These are phyloP conservation scores for Artemisiospiza belli DNA, from an alignment of 2,113 vertebrate species.

Conservation along the genomic window DNA sequence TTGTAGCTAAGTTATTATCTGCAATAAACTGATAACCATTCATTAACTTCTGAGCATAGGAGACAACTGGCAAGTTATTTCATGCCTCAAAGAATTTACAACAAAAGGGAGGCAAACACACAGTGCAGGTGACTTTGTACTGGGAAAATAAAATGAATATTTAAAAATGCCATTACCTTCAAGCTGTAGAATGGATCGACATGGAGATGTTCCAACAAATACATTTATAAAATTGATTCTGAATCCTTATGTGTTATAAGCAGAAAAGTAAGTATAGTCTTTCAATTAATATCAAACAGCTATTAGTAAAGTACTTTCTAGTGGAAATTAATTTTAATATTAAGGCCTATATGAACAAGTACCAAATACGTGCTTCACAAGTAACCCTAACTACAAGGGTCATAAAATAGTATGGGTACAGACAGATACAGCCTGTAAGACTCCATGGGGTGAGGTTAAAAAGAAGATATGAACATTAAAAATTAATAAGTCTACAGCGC, in stretches of 20 bases:
- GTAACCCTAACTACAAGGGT: background rate
- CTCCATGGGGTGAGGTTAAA: background rate
- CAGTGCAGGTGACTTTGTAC: constrained; percentile 64
- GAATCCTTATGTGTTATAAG: background rate
- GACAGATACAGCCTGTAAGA: background rate
- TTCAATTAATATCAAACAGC: background rate
- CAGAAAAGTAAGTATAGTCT: background rate
- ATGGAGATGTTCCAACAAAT: constrained; percentile 27
- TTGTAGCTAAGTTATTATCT: constrained; percentile 64
- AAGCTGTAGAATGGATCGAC: constrained; percentile 12
- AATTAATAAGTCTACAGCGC: constrained; percentile 7
- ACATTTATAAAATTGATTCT: constrained; percentile 14
- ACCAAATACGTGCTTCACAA: background rate
- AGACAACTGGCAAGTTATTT: constrained; percentile 79
- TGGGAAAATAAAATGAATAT: constrained; percentile 67
- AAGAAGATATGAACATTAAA: constrained; percentile 10
- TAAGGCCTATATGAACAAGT: background rate
- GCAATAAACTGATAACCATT: constrained; percentile 74
- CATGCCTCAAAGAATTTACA: constrained; percentile 78
- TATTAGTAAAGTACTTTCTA: background rate
- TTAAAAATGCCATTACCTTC: constrained; percentile 53
- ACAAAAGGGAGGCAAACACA: constrained; percentile 57
- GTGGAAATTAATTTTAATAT: constrained; percentile 14
- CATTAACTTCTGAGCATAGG: constrained; percentile 69
- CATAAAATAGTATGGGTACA: background rate